Percentiles rank a stretch among this genome's conserved stretches.
Evolutionary conservation across 1,140 invertebrate species (phyloP).

Genomic region (Oscheius sp.): DNA sequence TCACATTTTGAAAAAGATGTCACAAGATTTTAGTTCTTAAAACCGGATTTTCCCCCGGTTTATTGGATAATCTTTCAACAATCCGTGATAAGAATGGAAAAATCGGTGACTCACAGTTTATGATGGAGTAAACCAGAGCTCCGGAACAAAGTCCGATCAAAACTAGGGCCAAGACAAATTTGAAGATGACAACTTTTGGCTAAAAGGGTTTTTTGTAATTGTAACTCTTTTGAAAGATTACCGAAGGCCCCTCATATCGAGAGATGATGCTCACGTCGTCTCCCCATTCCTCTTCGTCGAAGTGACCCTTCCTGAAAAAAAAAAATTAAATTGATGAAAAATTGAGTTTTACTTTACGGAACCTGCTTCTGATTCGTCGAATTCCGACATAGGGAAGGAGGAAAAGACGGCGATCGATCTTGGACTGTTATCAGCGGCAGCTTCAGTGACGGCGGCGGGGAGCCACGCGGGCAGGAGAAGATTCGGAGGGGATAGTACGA

Average conservation of each 20-base stretch:
- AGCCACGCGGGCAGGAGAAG: too few species aligned
- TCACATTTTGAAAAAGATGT: too few species aligned
- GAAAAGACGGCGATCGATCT: too few species aligned
- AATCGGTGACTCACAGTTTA: constrained; percentile 10
- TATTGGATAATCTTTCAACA: too few species aligned
- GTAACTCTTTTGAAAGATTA: background rate
- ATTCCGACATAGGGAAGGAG: too few species aligned
- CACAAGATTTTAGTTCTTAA: too few species aligned
- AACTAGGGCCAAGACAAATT: background rate
- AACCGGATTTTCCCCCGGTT: too few species aligned
- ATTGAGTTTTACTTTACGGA: background rate
- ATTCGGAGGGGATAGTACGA: too few species aligned
- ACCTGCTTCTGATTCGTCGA: background rate
- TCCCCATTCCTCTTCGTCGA: background rate
- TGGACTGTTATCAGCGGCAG: too few species aligned
- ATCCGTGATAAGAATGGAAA: too few species aligned
- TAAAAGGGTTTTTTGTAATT: background rate
- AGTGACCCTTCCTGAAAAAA: background rate
- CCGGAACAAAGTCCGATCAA: background rate
- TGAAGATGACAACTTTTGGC: background rate
- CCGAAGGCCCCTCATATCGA: background rate
- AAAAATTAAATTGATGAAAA: background rate
- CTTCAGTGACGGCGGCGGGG: too few species aligned
- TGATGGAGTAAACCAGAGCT: constrained; percentile 5
- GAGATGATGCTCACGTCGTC: background rate